Base-by-base conservation (phyloP, 1,140 invertebrate genomes). In the Musca vetustissima region DNA sequence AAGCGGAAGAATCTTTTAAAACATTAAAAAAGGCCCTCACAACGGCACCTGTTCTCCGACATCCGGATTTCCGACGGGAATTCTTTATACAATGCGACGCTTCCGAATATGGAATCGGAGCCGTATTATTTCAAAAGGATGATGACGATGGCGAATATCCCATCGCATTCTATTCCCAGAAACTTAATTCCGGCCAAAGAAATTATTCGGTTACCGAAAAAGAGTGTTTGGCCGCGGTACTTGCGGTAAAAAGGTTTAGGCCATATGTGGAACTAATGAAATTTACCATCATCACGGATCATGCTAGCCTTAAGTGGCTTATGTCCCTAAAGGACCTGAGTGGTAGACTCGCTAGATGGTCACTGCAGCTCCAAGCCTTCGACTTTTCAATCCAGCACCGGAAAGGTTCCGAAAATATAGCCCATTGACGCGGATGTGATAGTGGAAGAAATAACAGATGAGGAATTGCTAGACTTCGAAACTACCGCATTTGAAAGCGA, bases 181-280 rank as follows among this genome's bases (percentile, higher is more conserved):
- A 70, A 28, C 61, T 70, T 1, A 70, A 50, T 14, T 55, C 15
- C 2, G 7, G 66, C 13, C 64, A 61, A 28, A 15, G 61, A 15
- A 71, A 69, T 59, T 69, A 66, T 36, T 69, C 25, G 6, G 70
- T 69, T 0, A 69, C 70, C 4, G 64, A 69, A 55, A 32, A 50
- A 22, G 67, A 66, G 28, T 70, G 65, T 47, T 55, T 70, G 17
- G 69, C 69, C 13, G 69, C 55, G 4, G 53, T 71, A 17, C 52
- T 52, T 21, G 28, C 28, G 3, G 28, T 28, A 8, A 28, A 28
- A 28, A 28, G 28, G 8, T 28, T 28, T 8, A 3, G 28, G 3
- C 28, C 28, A 3, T 28, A 28, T 8, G 28, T 28, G 28, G 28
- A 28, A 28, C 28, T 28, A 28, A 28, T 28, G 28, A 28, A 28